These are phyloP conservation scores for Prionailurus viverrinus DNA, from an alignment of 2,113 vertebrate genomes.

Conservation along the genomic window DNA sequence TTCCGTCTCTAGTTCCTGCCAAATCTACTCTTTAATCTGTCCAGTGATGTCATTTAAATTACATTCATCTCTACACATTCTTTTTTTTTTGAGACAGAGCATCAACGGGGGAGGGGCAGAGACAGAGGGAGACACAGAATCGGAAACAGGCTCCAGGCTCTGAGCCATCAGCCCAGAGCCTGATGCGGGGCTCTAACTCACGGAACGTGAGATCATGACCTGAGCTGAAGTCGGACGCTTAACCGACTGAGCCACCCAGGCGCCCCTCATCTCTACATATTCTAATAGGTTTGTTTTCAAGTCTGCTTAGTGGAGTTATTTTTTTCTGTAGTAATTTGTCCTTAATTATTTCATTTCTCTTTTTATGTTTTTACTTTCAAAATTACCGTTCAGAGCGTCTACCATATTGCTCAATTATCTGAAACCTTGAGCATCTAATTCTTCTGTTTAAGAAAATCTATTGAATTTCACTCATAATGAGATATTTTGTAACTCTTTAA, in stretches of 20 bases:
- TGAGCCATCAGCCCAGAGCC: too few species aligned
- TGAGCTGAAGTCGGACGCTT: background rate
- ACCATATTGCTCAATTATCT: background rate
- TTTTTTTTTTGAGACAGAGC: background rate
- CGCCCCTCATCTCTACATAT: background rate
- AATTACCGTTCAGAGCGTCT: slow-evolving; percentile 6
- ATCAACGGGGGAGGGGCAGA: background rate
- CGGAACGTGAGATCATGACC: background rate
- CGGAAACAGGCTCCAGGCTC: background rate
- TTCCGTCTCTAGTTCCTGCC: background rate
- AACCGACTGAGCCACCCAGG: background rate
- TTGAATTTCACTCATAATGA: background rate
- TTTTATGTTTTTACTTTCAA: background rate
- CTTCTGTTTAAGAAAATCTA: background rate
- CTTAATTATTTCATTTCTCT: background rate
- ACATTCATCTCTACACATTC: background rate
- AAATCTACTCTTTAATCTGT: background rate
- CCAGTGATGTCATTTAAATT: background rate
- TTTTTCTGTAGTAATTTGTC: background rate
- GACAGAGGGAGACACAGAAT: background rate
- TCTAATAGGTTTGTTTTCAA: background rate
- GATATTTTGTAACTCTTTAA: background rate
- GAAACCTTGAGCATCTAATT: background rate
- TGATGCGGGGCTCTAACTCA: too few species aligned
- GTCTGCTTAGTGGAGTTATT: background rate